Evolutionary conservation across 2,888 invertebrate genomes (phyloP), one percentile per base, ranked within the genome.

Genomic region (Rhagonycha fulva): DNA sequence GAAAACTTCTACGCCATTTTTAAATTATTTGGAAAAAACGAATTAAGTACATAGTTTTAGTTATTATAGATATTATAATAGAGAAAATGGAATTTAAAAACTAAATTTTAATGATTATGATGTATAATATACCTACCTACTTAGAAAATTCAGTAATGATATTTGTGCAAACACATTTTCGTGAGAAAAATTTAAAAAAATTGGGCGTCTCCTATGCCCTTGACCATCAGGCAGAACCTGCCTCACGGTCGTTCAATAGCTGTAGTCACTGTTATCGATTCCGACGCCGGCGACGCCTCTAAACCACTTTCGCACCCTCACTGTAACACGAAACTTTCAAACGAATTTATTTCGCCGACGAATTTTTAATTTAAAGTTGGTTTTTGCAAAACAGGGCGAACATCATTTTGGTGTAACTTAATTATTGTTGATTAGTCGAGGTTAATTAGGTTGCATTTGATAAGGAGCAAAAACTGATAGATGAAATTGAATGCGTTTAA

Each of bases 221-320:
- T 87, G 87, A 87, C 87, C 87, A 86, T 84, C 85, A 84, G 85
- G 85, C 84, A 84, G 86, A 87, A 87, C 88, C 87, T 87, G 87
- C 88, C 87, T 84, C 87, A 87, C 87, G 87, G 85, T 84, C 85
- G 82, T 78, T 79, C 80, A 78, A 78, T 78, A 78, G 63, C 74
- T 68, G 76, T 66, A 66, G 78, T 78, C 74, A 76, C 47, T 69
- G 70, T 32, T 82, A 83, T 83, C 85, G 84, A 83, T 83, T 83
- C 74, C 78, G 81, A 81, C 81, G 80, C 73, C 80, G 82, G 80
- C 82, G 82, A 79, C 80, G 89, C 89, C 89, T 71, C 75, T 61
- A 73, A 78, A 72, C 76, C 85, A 85, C 84, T 81, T 75, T 75
- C 73, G 70, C 75, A 71, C 75, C 77, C 72, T 75, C 32, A 67